phyloP scores from a whole-genome alignment of 2,888 invertebrate genomes.

The Netelia fuscicornis region DNA sequence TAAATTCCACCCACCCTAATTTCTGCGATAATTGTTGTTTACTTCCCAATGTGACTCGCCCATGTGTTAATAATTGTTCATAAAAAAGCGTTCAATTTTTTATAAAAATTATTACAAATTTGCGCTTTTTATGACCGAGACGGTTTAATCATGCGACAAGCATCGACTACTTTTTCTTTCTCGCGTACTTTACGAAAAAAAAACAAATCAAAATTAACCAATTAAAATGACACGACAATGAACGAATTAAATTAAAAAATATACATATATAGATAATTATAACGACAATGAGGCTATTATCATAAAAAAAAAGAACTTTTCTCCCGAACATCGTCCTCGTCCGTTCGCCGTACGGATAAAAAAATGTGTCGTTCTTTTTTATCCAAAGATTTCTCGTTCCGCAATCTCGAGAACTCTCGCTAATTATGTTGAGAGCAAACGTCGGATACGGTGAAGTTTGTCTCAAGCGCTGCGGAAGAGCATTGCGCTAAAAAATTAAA shows the following conservation, averaged over 20 bases:
- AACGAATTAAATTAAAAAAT: no score
- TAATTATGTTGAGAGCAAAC: constrained; percentile 45
- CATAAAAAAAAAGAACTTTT: constrained; percentile 14
- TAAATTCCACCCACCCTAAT: background rate
- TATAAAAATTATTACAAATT: no score
- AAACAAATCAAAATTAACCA: no score
- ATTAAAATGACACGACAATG: no score
- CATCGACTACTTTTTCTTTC: background rate
- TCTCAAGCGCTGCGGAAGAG: background rate
- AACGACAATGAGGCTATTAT: no score
- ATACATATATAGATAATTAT: no score
- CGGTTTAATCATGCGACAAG: no score
- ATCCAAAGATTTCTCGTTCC: constrained; percentile 32
- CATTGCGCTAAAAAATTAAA: background rate
- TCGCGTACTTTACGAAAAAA: background rate
- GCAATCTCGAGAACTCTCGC: constrained; percentile 33
- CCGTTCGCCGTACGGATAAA: background rate
- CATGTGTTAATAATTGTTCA: no score
- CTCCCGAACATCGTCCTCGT: background rate
- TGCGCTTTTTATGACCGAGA: no score
- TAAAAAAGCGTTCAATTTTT: no score
- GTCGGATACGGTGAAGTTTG: constrained; percentile 28
- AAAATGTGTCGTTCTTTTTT: constrained; percentile 4
- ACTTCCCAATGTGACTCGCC: no score
- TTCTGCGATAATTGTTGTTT: no score